Evolutionary conservation across 1,140 invertebrate genomes (phyloP).

Genomic region (Drosophila bocki): DNA sequence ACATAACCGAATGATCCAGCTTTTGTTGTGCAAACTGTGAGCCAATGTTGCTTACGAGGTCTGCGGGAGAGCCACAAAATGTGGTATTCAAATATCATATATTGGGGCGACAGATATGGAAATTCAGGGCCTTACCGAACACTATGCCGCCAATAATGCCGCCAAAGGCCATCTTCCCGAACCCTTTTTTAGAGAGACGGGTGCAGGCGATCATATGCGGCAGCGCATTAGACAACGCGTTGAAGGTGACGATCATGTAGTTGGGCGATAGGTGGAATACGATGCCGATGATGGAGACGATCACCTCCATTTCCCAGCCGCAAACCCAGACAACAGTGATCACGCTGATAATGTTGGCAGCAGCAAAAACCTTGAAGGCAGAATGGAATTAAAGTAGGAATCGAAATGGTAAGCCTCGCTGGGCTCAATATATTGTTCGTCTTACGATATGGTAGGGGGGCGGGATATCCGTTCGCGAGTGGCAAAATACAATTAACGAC

Average conservation of each 20-base stretch:
- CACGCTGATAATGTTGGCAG: neutral
- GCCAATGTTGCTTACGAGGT: constrained; percentile 25
- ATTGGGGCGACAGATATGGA: neutral
- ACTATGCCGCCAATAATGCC: constrained; percentile 47
- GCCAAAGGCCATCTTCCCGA: constrained; percentile 66
- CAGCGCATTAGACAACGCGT: constrained; percentile 17
- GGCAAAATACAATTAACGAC: constrained; percentile 18
- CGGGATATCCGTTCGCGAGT: constrained; percentile 59
- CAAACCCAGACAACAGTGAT: constrained; percentile 36
- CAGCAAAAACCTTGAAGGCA: neutral
- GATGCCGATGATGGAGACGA: constrained; percentile 44
- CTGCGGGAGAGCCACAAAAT: constrained; percentile 20
- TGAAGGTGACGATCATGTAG: constrained; percentile 49
- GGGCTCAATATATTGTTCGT: no score
- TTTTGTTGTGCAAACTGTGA: constrained; percentile 7
- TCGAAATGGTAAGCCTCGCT: no score
- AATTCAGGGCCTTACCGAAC: constrained; percentile 36
- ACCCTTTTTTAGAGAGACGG: constrained; percentile 51
- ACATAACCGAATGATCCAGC: neutral
- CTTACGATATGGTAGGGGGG: constrained; percentile 56
- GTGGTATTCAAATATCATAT: neutral
- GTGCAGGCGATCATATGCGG: constrained; percentile 48
- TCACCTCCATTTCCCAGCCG: constrained; percentile 53
- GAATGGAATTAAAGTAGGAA: neutral
- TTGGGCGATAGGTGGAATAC: constrained; percentile 21